Evolutionary conservation across 2,797 vertebrate genomes (phyloP).

Genomic region (Scolopax bukidnonensis): DNA sequence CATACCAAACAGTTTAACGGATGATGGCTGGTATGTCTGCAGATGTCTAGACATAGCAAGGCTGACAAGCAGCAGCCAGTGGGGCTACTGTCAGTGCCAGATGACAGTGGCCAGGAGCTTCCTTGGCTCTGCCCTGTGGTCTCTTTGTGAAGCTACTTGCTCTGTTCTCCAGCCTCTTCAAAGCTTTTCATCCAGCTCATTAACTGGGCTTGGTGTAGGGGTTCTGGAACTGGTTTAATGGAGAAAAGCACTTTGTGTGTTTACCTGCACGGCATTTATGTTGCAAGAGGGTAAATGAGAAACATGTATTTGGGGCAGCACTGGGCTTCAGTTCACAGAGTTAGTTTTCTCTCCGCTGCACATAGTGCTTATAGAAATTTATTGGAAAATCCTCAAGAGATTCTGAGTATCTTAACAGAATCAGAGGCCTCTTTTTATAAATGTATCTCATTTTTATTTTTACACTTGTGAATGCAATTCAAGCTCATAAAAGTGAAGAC

Average conservation of each 20-base stretch:
- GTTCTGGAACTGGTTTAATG: neutral
- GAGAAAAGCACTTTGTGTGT: neutral
- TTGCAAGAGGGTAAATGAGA: neutral
- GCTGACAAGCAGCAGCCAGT: neutral
- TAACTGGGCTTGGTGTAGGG: neutral
- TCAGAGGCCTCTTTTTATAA: neutral
- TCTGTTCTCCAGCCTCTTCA: neutral
- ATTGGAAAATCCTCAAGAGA: neutral
- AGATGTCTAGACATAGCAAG: neutral
- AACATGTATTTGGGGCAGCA: neutral
- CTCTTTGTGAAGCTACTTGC: neutral
- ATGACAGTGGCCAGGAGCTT: neutral
- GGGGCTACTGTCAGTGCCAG: neutral
- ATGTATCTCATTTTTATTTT: neutral
- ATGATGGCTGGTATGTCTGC: neutral
- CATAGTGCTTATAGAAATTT: neutral
- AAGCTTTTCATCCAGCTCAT: neutral
- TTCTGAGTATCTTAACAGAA: neutral
- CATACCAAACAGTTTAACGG: neutral
- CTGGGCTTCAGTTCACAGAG: neutral
- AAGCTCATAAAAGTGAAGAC: neutral
- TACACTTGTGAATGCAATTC: neutral
- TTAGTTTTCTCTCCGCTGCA: neutral
- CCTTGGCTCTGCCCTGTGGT: neutral
- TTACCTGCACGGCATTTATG: neutral